Evolutionary conservation across 2,888 invertebrate species (phyloP).

Genomic region (Hypsopygia costalis): DNA sequence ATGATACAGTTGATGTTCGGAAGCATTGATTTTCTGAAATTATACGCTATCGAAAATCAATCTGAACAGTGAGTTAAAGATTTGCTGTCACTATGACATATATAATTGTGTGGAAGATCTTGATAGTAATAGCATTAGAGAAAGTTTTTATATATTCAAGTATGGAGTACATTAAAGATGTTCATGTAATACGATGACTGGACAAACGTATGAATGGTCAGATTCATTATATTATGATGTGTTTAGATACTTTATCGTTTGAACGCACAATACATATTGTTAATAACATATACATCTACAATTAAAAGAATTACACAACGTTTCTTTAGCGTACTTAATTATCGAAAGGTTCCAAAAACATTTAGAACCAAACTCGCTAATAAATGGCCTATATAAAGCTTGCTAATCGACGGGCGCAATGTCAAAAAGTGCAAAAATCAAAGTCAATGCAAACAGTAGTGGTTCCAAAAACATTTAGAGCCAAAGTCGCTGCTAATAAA

Average conservation of each 20-base stretch:
- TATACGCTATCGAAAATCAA: background rate
- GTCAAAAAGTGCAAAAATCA: no score
- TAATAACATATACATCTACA: no score
- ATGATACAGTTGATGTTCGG: constrained; percentile 28
- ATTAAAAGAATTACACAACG: no score
- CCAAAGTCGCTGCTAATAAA: no score
- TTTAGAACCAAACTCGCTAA: no score
- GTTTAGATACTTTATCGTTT: background rate
- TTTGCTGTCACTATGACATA: background rate
- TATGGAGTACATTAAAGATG: background rate
- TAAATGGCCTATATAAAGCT: no score
- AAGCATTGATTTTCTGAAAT: constrained; percentile 12
- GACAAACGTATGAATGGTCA: background rate
- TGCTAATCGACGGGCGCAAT: no score
- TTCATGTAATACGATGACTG: background rate
- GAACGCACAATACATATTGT: no score
- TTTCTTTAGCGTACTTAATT: no score
- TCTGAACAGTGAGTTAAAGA: background rate
- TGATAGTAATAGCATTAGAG: constrained; percentile 4
- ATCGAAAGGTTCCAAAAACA: no score
- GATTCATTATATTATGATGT: background rate
- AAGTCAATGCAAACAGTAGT: no score
- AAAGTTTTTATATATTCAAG: background rate
- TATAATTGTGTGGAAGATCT: background rate
- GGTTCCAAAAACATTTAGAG: no score